Conservation (phyloP, 2,888 invertebrate genomes). For the Limnephilus marmoratus region DNA sequence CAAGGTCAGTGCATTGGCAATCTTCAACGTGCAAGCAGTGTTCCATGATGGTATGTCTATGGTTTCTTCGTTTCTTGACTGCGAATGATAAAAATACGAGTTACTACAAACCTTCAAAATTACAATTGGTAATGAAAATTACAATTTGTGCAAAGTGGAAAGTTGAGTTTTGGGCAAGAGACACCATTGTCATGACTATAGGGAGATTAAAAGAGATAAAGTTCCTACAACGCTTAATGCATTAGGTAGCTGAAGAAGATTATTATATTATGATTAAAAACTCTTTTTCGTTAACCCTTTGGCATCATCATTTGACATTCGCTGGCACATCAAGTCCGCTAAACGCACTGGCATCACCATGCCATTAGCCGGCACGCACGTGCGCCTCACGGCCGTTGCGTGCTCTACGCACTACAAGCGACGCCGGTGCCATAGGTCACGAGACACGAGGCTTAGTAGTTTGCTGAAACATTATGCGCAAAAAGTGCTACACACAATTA, state of each 20-base stretch:
- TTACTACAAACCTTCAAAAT: too few relatives aligned
- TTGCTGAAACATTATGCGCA: background rate
- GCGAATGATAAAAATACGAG: too few relatives aligned
- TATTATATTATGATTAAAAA: background rate
- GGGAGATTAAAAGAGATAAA: too few relatives aligned
- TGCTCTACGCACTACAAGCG: conserved; percentile 34
- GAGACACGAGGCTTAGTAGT: background rate
- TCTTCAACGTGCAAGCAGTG: too few relatives aligned
- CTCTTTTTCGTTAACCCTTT: background rate
- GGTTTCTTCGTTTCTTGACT: too few relatives aligned
- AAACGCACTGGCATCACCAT: conserved; percentile 22
- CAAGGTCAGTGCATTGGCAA: too few relatives aligned
- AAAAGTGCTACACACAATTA: background rate
- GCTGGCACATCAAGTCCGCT: background rate
- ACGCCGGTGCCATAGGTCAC: conserved; percentile 9
- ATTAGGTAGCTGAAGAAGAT: background rate
- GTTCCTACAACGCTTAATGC: background rate
- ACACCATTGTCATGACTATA: too few relatives aligned
- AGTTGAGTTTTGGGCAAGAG: too few relatives aligned
- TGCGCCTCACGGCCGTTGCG: background rate
- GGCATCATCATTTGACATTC: background rate
- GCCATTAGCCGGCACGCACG: conserved; percentile 23
- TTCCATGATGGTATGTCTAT: too few relatives aligned
- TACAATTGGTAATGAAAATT: too few relatives aligned
- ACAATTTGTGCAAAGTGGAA: too few relatives aligned